These are phyloP conservation scores for Coelopa frigida DNA, from an alignment of 1,140 invertebrate species.

Conservation along the genomic window DNA sequence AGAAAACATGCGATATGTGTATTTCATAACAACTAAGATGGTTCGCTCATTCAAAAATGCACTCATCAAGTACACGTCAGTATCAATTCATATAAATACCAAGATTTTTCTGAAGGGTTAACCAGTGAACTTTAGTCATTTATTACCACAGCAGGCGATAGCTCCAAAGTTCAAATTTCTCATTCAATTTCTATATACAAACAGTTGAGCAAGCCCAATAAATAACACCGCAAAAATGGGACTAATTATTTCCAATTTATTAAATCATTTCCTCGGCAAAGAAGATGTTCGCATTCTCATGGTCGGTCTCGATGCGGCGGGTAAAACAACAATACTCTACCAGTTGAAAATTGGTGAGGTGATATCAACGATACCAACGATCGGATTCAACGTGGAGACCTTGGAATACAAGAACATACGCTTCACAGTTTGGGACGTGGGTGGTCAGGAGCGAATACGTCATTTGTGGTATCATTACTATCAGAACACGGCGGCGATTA, in stretches of 20 bases:
- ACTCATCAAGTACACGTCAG: slow-evolving; percentile 8
- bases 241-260: slow-evolving; percentile 10
- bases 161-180: background rate
- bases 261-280: slow-evolving; percentile 14
- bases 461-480: slow-evolving; percentile 18
- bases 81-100: too few relatives aligned
- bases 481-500: slow-evolving; percentile 9
- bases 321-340: slow-evolving; percentile 87
- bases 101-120: too few relatives aligned
- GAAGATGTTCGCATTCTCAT: slow-evolving; percentile 22
- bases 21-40: background rate
- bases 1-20: background rate
- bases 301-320: slow-evolving; percentile 79
- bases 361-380: slow-evolving; percentile 88
- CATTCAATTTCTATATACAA: background rate
- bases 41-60: too few relatives aligned
- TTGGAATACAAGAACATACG: slow-evolving; percentile 84
- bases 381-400: slow-evolving; percentile 85
- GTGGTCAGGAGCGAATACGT: too few relatives aligned
- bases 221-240: slow-evolving; percentile 15
- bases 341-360: too few relatives aligned
- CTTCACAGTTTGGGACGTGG: slow-evolving; percentile 81
- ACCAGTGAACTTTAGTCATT: background rate
- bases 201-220: background rate
- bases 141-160: background rate